phyloP scores from a whole-genome alignment of 2,797 vertebrate species.

The Sebastiscus tertius region DNA sequence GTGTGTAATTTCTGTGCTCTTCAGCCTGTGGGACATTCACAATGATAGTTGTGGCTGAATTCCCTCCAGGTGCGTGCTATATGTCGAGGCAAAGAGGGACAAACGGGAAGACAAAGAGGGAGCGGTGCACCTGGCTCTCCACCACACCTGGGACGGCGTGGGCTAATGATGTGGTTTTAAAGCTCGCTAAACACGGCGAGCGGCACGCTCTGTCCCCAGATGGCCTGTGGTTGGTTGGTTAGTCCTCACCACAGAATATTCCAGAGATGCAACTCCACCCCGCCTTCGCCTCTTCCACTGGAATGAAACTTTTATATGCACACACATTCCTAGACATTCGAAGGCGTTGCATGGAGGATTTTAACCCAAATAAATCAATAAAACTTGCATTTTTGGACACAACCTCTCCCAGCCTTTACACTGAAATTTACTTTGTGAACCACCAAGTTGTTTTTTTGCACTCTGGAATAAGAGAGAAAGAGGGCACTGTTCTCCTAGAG shows the following conservation, averaged over 20 bases:
- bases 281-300: background rate
- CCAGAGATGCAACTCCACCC: background rate
- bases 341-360: background rate
- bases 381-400: background rate
- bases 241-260: constrained; percentile 33
- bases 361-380: background rate
- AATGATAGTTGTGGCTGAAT: constrained; percentile 32
- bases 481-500: background rate
- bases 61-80: constrained; percentile 53
- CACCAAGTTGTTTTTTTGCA: background rate
- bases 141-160: constrained; percentile 50
- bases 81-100: constrained; percentile 16
- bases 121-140: constrained; percentile 60
- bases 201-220: constrained; percentile 12
- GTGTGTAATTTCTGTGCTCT: constrained; percentile 47
- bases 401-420: background rate
- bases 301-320: background rate
- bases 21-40: constrained; percentile 40
- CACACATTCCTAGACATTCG: constrained; percentile 13
- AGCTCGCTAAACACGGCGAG: constrained; percentile 36
- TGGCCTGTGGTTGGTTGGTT: constrained; percentile 38
- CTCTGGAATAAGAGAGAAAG: background rate
- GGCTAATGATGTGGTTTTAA: constrained; percentile 56
- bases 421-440: background rate
- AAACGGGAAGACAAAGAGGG: constrained; percentile 14